Evolutionary conservation across 2,113 vertebrate species (phyloP), one percentile per base, ranked within the genome.

Genomic region (Hiodon alosoides): DNA sequence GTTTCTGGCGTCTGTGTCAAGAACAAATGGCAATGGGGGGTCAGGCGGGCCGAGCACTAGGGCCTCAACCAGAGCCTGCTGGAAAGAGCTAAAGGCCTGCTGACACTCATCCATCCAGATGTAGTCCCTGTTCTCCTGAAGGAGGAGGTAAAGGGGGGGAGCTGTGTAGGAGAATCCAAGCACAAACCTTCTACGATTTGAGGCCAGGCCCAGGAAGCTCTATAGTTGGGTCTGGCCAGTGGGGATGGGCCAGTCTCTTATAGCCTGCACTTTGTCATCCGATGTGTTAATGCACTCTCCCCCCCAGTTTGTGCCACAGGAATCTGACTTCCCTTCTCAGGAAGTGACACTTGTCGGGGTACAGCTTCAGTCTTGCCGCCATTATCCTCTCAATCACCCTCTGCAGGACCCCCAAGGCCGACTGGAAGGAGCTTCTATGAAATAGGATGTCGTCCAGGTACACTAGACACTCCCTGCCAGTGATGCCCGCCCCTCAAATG

Each of bases 1-100:
- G 10, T 53, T 57, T 50, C 75, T 75, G 5, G 76, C 69, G 7
- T 77, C 62, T 3, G 73, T 78, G 70, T 76, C 75, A 17, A 79
- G n/a, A 6, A 71, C 17, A 48, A 73, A 76, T 5, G 74, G 71
- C 31, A 79, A 47, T 57, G 74, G 9, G 46, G 66, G 71, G 69
- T 76, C 55, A 54, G 69, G 9, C 3, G 67, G 17, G 13, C 73
- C 5, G 2, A 78, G 57, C 16, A 75, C 48, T 0, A 54, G 71
- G 48, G 75, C 50, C 17, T 55, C 67, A 2, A 6, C 50, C 5
- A 80, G 17, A 13, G 71, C 67, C 5, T 4, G 13, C 66, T 69
- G 17, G 5, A 76, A 69, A 2, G n/a, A 8, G 9, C 4, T 11
- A 52, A 80, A 78, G 6, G 67, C 67, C 14, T 10, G 16, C 7